These are phyloP conservation scores for Melanotaenia nigrans DNA, from an alignment of 2,797 vertebrate species.

Conservation along the genomic window DNA sequence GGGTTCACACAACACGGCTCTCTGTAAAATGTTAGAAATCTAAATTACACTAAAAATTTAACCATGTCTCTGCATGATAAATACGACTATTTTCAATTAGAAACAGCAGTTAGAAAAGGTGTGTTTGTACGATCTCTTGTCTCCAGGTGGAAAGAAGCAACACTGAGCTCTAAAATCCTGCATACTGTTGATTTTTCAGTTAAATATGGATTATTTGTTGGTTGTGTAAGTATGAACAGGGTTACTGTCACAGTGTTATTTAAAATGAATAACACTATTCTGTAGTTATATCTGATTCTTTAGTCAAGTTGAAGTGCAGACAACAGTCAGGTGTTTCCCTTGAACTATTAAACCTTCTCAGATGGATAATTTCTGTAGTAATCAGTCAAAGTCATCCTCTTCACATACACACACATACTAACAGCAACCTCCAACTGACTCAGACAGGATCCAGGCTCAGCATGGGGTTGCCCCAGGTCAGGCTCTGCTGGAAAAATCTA, in stretches of 20 bases:
- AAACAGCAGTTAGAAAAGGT: background rate
- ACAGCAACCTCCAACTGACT: constrained; percentile 54
- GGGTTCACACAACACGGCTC: constrained; percentile 30
- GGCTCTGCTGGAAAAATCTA: constrained; percentile 71
- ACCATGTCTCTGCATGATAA: constrained; percentile 25
- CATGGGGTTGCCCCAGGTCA: constrained; percentile 72
- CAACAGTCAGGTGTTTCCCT: constrained; percentile 63
- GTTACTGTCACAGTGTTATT: constrained; percentile 16
- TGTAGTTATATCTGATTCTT: constrained; percentile 32
- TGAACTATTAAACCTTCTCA: constrained; percentile 57
- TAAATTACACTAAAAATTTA: background rate
- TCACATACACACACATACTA: constrained; percentile 40
- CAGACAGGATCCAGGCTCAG: constrained; percentile 75
- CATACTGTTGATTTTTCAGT: no score
- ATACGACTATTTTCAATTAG: constrained; percentile 9
- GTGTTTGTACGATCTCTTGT: constrained; percentile 4
- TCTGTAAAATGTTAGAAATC: background rate
- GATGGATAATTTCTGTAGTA: constrained; percentile 59
- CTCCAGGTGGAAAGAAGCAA: constrained; percentile 13
- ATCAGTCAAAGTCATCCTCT: constrained; percentile 57
- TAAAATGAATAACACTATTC: constrained; percentile 22
- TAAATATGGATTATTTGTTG: constrained; percentile 1
- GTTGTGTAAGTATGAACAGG: constrained; percentile 12
- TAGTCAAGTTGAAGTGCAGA: constrained; percentile 34
- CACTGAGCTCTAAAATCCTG: background rate